Percentiles rank a stretch among this genome's conserved stretches.
Conservation (phyloP, 2,888 invertebrate genomes). For the Microplitis manilae region DNA sequence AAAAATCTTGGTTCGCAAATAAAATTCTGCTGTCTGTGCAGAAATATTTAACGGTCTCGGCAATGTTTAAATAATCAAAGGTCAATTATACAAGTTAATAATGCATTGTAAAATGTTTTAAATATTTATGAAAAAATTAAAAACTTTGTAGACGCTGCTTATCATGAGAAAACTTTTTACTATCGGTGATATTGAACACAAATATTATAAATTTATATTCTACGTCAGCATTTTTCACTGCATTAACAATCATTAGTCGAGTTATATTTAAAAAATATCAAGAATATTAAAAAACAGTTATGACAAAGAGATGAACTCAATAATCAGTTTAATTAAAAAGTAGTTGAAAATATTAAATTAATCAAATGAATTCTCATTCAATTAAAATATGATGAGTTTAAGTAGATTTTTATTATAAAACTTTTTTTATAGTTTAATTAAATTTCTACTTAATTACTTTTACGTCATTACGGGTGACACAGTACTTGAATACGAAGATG, state of each 20-base stretch:
- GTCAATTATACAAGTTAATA: too few species aligned
- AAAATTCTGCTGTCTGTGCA: too few species aligned
- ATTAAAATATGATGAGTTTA: background rate
- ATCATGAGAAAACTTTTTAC: too few species aligned
- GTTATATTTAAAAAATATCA: background rate
- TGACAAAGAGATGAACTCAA: background rate
- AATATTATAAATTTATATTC: too few species aligned
- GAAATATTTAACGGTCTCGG: too few species aligned
- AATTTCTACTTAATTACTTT: background rate
- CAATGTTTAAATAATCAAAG: too few species aligned
- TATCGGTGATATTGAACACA: too few species aligned
- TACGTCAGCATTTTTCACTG: background rate
- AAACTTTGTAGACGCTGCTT: too few species aligned
- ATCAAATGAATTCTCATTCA: background rate
- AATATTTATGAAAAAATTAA: too few species aligned
- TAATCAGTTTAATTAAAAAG: background rate
- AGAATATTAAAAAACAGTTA: background rate
- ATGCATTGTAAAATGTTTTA: too few species aligned
- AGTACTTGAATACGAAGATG: background rate
- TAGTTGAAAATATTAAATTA: background rate
- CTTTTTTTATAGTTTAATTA: slow-evolving; percentile 2
- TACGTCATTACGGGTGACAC: background rate
- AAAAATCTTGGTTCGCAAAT: too few species aligned
- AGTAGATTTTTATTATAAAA: background rate
- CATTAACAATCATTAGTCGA: background rate